phyloP scores from a whole-genome alignment of 1,140 invertebrate species.

The Drosophila parvula region DNA sequence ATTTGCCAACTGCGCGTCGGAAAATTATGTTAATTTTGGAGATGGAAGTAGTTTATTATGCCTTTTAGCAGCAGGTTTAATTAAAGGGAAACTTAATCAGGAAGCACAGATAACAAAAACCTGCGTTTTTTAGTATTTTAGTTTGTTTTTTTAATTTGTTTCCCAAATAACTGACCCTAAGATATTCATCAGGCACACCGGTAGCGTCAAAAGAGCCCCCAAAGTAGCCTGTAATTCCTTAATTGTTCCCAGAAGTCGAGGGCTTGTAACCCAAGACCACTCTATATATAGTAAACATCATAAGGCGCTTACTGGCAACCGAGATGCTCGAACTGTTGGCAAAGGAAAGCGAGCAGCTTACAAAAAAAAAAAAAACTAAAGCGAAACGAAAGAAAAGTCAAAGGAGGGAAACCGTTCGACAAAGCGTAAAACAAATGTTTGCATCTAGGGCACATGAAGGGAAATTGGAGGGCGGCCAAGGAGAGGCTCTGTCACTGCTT shows the following conservation, averaged over 20 bases:
- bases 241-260: slow-evolving; percentile 16
- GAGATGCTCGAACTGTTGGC: slow-evolving; percentile 3
- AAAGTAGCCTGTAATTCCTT: slow-evolving; percentile 1
- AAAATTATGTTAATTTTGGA: background rate
- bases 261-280: background rate
- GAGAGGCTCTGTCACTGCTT: slow-evolving; percentile 19
- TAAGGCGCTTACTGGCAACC: slow-evolving; percentile 29
- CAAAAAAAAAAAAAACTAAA: slow-evolving; percentile 12
- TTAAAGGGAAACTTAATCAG: background rate
- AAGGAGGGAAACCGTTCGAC: slow-evolving; percentile 12
- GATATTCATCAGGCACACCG: background rate
- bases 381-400: slow-evolving; percentile 11
- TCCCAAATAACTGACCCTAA: background rate
- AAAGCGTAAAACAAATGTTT: slow-evolving; percentile 53
- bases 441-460: background rate
- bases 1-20: background rate
- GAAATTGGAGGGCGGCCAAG: background rate
- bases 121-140: background rate
- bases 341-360: slow-evolving; percentile 6
- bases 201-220: background rate
- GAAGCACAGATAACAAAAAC: too few species aligned
- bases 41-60: background rate
- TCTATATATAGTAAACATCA: slow-evolving; percentile 10
- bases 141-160: background rate
- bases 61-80: background rate